Conservation (phyloP, 2,888 invertebrate genomes). For the Hypolimnas misippus region DNA sequence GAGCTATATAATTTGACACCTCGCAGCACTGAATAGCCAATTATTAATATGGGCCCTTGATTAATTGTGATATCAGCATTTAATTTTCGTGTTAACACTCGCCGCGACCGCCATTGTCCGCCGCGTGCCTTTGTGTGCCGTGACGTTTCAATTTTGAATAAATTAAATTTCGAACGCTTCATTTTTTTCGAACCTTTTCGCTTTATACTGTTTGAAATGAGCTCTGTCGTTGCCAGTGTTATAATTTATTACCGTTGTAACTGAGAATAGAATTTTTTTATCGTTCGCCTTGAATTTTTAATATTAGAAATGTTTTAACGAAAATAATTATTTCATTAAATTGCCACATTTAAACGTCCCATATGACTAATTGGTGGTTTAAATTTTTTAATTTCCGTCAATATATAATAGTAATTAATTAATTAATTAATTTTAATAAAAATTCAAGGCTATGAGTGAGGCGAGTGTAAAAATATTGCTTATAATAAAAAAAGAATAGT, state of each 20-base stretch:
- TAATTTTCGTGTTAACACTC: conserved; percentile 84
- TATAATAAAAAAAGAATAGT: no score
- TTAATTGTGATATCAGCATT: conserved; percentile 85
- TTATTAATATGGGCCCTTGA: conserved; percentile 83
- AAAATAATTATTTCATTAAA: conserved; percentile 26
- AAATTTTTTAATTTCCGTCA: conserved; percentile 13
- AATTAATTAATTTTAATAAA: conserved; percentile 4
- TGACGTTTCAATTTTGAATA: conserved; percentile 85
- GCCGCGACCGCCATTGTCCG: conserved; percentile 73
- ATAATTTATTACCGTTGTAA: conserved; percentile 77
- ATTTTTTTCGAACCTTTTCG: conserved; percentile 74
- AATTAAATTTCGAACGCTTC: conserved; percentile 84
- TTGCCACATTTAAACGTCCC: not conserved
- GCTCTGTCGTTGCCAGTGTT: conserved; percentile 65
- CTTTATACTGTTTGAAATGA: conserved; percentile 67
- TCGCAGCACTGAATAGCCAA: conserved; percentile 82
- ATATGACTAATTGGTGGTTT: conserved; percentile 15
- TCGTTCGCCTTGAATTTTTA: conserved; percentile 53
- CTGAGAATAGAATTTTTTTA: conserved; percentile 68
- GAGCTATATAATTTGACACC: conserved; percentile 84
- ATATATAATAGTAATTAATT: conserved; percentile 7
- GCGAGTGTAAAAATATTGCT: not conserved
- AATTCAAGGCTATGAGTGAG: not conserved
- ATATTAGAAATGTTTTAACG: conserved; percentile 42
- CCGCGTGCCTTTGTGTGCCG: conserved; percentile 74